These are phyloP conservation scores for Acholoe squamosa DNA, from an alignment of 2,888 invertebrate species.

Conservation along the genomic window DNA sequence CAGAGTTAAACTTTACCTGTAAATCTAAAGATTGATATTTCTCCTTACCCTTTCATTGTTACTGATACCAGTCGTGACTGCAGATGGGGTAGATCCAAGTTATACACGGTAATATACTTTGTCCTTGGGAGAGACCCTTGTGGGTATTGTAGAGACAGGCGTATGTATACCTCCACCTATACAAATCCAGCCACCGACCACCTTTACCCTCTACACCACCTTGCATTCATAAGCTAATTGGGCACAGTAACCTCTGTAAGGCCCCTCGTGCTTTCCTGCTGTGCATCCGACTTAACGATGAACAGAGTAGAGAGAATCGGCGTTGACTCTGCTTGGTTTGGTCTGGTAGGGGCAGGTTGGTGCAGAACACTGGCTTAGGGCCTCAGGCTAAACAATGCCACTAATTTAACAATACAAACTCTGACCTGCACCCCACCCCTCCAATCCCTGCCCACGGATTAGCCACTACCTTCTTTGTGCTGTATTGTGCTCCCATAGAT, in stretches of 20 bases:
- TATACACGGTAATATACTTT: too few relatives aligned
- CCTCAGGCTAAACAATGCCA: constrained; percentile 13
- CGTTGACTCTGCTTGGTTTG: not conserved
- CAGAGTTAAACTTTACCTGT: too few relatives aligned
- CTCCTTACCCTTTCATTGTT: too few relatives aligned
- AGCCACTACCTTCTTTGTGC: too few relatives aligned
- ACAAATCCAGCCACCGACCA: not conserved
- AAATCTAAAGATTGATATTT: too few relatives aligned
- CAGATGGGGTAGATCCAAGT: too few relatives aligned
- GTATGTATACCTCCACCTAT: too few relatives aligned
- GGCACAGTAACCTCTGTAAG: too few relatives aligned
- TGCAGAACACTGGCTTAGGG: not conserved
- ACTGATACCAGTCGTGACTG: too few relatives aligned
- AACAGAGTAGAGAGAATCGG: not conserved
- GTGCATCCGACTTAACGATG: not conserved
- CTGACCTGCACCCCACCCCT: not conserved
- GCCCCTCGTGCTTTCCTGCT: not conserved
- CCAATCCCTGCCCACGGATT: not conserved
- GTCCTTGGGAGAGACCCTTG: too few relatives aligned
- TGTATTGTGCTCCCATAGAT: too few relatives aligned
- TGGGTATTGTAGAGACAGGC: too few relatives aligned
- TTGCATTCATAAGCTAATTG: not conserved
- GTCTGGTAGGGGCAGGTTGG: not conserved
- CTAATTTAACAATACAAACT: not conserved
- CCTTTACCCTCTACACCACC: not conserved